These are phyloP conservation scores for Agrochola circellaris DNA, from an alignment of 2,888 invertebrate genomes.

Conservation along the genomic window DNA sequence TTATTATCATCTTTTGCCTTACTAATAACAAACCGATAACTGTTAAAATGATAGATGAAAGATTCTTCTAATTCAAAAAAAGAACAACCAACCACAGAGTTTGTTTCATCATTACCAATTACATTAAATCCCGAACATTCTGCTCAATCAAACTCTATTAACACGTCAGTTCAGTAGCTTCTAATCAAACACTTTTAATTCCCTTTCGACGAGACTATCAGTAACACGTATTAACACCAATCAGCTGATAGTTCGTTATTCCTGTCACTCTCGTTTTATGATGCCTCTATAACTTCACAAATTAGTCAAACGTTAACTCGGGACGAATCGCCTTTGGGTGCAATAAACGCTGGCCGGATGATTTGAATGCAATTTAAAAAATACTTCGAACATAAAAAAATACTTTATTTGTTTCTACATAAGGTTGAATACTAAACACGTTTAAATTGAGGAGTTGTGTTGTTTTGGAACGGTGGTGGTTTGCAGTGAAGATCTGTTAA, in stretches of 20 bases:
- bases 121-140: slow-evolving; percentile 1
- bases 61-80: not conserved
- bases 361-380: slow-evolving; percentile 83
- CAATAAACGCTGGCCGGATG: slow-evolving; percentile 87
- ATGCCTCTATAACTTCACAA: slow-evolving; percentile 87
- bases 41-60: not conserved
- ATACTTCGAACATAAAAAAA: slow-evolving; percentile 42
- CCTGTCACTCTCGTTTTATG: slow-evolving; percentile 81
- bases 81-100: not conserved
- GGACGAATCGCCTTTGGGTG: slow-evolving; percentile 86
- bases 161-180: slow-evolving; percentile 15
- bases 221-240: slow-evolving; percentile 63
- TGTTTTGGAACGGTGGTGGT: slow-evolving; percentile 22
- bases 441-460: slow-evolving; percentile 34
- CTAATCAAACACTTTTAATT: slow-evolving; percentile 47
- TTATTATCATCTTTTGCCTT: not conserved
- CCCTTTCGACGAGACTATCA: slow-evolving; percentile 52
- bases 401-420: slow-evolving; percentile 45
- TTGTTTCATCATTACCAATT: not conserved
- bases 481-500: slow-evolving; percentile 87
- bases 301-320: slow-evolving; percentile 90
- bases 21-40: not conserved
- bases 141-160: slow-evolving; percentile 42
- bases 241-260: slow-evolving; percentile 82
- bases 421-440: slow-evolving; percentile 62